A percentile compares a stretch with the other conserved stretches of the same genome.
Conservation (phyloP, 2,797 vertebrate species). For the Acipenser ruthenus region DNA sequence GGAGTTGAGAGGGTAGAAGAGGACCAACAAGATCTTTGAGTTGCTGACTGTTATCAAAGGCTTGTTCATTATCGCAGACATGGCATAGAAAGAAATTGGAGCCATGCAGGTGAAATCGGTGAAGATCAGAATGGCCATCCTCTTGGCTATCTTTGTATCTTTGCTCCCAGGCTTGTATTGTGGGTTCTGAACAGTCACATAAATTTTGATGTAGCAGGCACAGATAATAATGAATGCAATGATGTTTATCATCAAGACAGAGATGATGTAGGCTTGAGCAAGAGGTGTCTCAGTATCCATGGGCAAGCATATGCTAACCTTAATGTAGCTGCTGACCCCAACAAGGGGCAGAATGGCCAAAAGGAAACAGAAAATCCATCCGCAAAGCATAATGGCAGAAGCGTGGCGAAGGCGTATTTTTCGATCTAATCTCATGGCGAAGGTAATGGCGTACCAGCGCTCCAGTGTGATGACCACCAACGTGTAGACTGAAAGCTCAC, state of each 20-base stretch:
- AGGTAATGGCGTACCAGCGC: conserved; percentile 90
- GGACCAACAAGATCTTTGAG: conserved; percentile 90
- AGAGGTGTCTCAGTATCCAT: conserved; percentile 80
- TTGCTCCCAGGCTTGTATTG: conserved; percentile 80
- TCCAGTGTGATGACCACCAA: conserved; percentile 88
- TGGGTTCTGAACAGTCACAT: conserved; percentile 80
- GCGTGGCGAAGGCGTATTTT: conserved; percentile 74
- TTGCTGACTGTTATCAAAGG: conserved; percentile 91
- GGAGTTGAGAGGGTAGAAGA: conserved; percentile 95
- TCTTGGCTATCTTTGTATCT: conserved; percentile 89
- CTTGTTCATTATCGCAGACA: conserved; percentile 86
- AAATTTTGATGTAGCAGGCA: conserved; percentile 87
- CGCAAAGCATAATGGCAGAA: conserved; percentile 66
- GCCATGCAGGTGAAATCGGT: conserved; percentile 96
- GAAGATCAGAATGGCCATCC: conserved; percentile 94
- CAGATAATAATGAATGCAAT: conserved; percentile 85
- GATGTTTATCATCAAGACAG: conserved; percentile 79
- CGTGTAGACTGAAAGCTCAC: conserved; percentile 87
- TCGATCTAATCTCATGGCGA: conserved; percentile 84
- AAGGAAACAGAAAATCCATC: conserved; percentile 79
- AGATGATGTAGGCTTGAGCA: conserved; percentile 78
- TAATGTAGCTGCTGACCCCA: conserved; percentile 88
- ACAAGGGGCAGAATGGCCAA: conserved; percentile 79
- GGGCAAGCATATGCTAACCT: conserved; percentile 94
- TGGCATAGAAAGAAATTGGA: conserved; percentile 91